Conservation (phyloP, 2,797 vertebrate genomes). For the Sparidentex hasta region DNA sequence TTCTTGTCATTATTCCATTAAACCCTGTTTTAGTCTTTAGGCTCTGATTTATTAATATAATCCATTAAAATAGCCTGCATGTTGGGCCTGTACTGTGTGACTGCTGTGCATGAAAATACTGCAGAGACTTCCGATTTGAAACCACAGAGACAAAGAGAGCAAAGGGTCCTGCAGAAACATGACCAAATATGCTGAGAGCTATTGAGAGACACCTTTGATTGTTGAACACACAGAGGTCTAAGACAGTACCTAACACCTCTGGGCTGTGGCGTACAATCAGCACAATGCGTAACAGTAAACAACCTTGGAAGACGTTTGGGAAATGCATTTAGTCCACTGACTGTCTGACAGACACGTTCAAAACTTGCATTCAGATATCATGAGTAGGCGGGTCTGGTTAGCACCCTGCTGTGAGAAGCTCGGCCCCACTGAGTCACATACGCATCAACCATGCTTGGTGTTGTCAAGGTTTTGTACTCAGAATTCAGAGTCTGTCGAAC, state of each 20-base stretch:
- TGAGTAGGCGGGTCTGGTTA: neutral
- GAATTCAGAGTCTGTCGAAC: neutral
- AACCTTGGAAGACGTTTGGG: neutral
- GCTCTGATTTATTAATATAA: neutral
- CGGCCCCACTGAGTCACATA: neutral
- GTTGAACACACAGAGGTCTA: neutral
- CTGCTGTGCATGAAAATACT: neutral
- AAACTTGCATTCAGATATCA: neutral
- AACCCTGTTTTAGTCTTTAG: neutral
- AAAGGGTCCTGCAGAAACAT: neutral
- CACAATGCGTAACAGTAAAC: no score
- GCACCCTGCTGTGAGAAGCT: neutral
- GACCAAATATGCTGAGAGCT: neutral
- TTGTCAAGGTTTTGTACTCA: neutral
- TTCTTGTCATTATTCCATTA: neutral
- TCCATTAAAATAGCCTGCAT: neutral
- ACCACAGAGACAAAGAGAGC: neutral
- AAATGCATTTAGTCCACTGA: no score
- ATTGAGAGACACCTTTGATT: neutral
- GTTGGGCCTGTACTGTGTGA: neutral
- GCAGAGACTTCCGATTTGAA: conserved; percentile 34
- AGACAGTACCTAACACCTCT: neutral
- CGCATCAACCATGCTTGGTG: neutral
- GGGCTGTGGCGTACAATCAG: no score
- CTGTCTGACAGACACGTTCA: neutral